Evolutionary conservation across 2,113 vertebrate species (phyloP), one percentile per base, ranked within the genome.

Genomic region (Muntiacus muntjak): DNA sequence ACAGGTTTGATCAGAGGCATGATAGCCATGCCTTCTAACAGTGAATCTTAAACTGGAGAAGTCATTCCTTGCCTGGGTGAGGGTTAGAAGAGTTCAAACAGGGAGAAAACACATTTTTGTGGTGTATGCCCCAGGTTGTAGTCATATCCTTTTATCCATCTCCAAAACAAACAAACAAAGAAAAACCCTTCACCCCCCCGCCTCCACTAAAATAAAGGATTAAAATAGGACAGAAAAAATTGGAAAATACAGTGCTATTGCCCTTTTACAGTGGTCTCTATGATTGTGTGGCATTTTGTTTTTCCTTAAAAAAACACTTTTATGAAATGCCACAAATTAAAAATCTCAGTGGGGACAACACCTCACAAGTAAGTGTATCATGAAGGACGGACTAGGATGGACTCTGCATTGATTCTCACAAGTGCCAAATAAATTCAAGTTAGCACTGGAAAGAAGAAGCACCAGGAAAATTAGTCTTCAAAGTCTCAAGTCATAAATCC

Each of bases 401-500:
- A 40, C 52, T 92, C 7, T 12, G 54, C 64, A 54, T 87, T 3
- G 6, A 54, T 45, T 64, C 67, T 87, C 58, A 11, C 40, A 96
- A 96, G 96, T 90, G 60, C 91, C 95, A 60, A 36, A 58, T 9
- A 79, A 81, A 96, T 81, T 95, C 67, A 74, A 81, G 93, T 97
- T 83, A 87, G 94, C 93, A 71, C 50, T 16, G 82, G 88, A 76
- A 93, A 33, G 96, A 97, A 52, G 92, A 25, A 21, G 95, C 36
- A 91, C 62, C 89, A 88, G 79, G 94, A 96, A 97, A 97, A 98
- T 95, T 94, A 97, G 94, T 89, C 96, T 96, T 97, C 95, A 94
- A 97, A 97, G 93, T 96, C 83, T 96, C 91, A 95, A 97, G 91
- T 94, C 96, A 96, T 96, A 96, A 97, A 97, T 96, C 96, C 96